These are phyloP conservation scores for Onychostruthus taczanowskii DNA, from an alignment of 2,113 vertebrate genomes.

Conservation along the genomic window DNA sequence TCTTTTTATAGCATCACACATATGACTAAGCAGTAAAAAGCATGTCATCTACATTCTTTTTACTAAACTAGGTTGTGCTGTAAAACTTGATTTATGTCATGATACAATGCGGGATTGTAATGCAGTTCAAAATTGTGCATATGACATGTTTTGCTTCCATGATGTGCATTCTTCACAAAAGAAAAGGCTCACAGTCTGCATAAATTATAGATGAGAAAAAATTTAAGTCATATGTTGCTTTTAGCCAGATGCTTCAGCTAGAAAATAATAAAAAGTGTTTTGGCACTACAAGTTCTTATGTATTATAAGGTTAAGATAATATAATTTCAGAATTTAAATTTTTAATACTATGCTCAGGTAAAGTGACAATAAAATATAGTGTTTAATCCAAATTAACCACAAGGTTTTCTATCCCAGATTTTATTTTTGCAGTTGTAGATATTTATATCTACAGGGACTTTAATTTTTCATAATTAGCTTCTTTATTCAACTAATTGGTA, in stretches of 20 bases:
- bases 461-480: not conserved
- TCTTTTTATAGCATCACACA: not conserved
- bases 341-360: not conserved
- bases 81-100: not conserved
- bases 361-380: not conserved
- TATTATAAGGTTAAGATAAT: not conserved
- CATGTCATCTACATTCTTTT: not conserved
- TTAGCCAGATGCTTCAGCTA: not conserved
- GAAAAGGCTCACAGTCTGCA: not conserved
- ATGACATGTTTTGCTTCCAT: not conserved
- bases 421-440: not conserved
- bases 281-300: not conserved
- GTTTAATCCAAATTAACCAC: not conserved
- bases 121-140: not conserved
- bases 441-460: not conserved
- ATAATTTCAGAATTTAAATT: not conserved
- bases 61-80: not conserved
- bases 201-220: not conserved
- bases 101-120: not conserved
- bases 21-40: constrained; percentile 26
- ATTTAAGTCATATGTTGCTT: not conserved
- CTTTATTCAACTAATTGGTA: not conserved
- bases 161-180: not conserved
- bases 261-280: not conserved
- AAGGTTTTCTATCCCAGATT: not conserved